These are phyloP conservation scores for Thysanoteuthis rhombus DNA, from an alignment of 2,888 invertebrate species.

Conservation along the genomic window DNA sequence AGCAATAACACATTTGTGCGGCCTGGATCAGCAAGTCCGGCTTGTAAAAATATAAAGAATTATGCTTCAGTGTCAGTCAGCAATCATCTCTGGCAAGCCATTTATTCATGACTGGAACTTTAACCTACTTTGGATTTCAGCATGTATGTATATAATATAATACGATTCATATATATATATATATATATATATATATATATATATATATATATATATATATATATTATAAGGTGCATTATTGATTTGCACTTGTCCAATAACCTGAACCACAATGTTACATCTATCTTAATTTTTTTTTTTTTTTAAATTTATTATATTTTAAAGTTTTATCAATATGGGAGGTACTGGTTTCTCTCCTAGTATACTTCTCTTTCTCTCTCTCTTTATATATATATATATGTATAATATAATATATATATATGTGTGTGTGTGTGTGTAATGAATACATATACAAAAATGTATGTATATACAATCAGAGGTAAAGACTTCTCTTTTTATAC, in stretches of 20 bases:
- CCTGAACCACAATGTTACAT: too few relatives aligned
- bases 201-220: too few relatives aligned
- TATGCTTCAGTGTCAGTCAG: constrained; percentile 14
- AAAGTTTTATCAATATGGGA: too few relatives aligned
- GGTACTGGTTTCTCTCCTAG: too few relatives aligned
- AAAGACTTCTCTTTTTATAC: not conserved
- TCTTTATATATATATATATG: too few relatives aligned
- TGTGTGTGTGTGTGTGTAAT: not conserved
- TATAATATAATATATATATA: not conserved
- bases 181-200: too few relatives aligned
- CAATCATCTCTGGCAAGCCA: constrained; percentile 24
- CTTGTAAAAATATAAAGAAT: constrained; percentile 16
- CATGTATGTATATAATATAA: not conserved
- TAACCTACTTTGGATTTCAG: not conserved
- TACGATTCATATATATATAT: too few relatives aligned
- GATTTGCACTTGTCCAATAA: not conserved
- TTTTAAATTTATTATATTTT: too few relatives aligned
- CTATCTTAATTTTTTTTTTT: too few relatives aligned
- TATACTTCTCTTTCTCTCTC: too few relatives aligned
- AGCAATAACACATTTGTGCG: constrained; percentile 15
- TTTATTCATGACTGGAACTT: not conserved
- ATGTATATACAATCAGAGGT: not conserved
- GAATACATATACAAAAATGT: not conserved
- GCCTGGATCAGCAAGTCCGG: not conserved
- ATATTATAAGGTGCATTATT: not conserved